phyloP scores from a whole-genome alignment of 2,888 invertebrate species.

The Anorthoa munda region DNA sequence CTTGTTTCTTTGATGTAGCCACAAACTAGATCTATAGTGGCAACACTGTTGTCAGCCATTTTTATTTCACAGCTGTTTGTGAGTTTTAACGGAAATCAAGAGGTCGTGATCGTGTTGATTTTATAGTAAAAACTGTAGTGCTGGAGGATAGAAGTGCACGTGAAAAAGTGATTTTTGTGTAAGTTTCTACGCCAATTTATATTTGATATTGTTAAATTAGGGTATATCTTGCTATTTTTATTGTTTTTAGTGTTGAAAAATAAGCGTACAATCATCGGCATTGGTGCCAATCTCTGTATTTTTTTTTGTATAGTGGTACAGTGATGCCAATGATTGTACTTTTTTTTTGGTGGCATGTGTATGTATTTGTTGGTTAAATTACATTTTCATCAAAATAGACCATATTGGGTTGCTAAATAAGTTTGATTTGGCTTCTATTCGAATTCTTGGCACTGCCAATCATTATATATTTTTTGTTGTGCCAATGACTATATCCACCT shows the following conservation, averaged over 20 bases:
- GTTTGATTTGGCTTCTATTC: conserved; percentile 47
- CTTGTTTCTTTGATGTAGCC: too few relatives aligned
- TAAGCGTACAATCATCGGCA: conserved; percentile 40
- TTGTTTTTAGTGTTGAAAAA: conserved; percentile 49
- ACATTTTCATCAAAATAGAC: conserved; percentile 52
- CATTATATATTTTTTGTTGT: conserved; percentile 48
- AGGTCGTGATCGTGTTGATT: conserved; percentile 42
- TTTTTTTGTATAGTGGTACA: conserved; percentile 46
- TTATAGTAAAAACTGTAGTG: conserved; percentile 48
- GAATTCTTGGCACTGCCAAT: conserved; percentile 55
- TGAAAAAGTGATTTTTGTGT: conserved; percentile 51
- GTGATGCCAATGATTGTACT: conserved; percentile 52
- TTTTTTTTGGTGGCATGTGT: conserved; percentile 48
- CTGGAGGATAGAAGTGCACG: conserved; percentile 47
- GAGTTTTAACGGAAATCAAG: too few relatives aligned
- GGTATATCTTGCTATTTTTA: conserved; percentile 49
- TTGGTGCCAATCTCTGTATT: conserved; percentile 52
- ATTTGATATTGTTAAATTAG: conserved; percentile 51
- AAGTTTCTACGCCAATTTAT: conserved; percentile 46
- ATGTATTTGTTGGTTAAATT: conserved; percentile 46
- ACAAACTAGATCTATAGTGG: too few relatives aligned
- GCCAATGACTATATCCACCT: conserved; percentile 56
- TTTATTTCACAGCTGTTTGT: too few relatives aligned
- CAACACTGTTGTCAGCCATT: too few relatives aligned
- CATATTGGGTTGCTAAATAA: conserved; percentile 44